Conservation (phyloP, 2,797 vertebrate species). For the Diplodus puntazzo region DNA sequence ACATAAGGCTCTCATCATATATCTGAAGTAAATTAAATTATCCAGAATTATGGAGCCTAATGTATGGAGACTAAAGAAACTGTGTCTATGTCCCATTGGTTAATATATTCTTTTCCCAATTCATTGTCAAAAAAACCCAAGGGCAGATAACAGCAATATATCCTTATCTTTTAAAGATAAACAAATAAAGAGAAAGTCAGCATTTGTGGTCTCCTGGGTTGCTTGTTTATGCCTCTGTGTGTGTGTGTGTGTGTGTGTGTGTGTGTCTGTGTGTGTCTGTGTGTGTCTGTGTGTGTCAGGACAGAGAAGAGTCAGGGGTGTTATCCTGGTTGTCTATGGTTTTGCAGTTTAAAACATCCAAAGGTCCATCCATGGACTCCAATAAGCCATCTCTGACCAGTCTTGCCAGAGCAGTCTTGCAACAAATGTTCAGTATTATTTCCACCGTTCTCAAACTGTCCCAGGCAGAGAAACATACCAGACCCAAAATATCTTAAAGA, state of each 20-base stretch:
- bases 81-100: no score
- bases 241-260: constrained; percentile 1
- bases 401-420: constrained; percentile 32
- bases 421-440: background rate
- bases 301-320: no score
- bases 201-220: constrained; percentile 32
- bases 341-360: constrained; percentile 46
- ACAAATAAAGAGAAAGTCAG: constrained; percentile 53
- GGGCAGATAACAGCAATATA: no score
- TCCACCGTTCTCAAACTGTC: background rate
- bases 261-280: constrained; percentile 4
- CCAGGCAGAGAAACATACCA: background rate
- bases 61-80: background rate
- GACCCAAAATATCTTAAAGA: background rate
- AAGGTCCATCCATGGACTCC: constrained; percentile 41
- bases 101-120: no score
- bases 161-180: no score
- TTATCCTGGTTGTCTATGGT: constrained; percentile 45
- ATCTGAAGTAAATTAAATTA: background rate
- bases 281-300: background rate
- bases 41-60: background rate
- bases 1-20: background rate
- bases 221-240: background rate
- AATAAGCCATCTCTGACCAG: constrained; percentile 14
- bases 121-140: no score